A percentile compares a stretch with the other conserved stretches of the same genome.
These are phyloP conservation scores for Euglossa dilemma DNA, from an alignment of 1,140 invertebrate species.

Conservation along the genomic window DNA sequence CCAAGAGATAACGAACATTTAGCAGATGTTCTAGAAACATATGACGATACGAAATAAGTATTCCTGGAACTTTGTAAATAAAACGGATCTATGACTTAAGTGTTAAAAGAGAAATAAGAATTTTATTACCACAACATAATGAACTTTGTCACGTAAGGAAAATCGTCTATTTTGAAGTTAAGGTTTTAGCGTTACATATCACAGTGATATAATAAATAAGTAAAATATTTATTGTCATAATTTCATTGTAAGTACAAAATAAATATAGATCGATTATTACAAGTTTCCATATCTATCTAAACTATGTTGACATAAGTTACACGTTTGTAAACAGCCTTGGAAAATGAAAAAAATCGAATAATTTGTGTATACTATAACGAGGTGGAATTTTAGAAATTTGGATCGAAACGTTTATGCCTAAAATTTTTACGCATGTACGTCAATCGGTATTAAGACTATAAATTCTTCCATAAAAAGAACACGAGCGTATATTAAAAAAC, in stretches of 20 bases:
- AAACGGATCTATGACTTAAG: not conserved
- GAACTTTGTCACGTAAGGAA: not conserved
- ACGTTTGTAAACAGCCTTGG: constrained; percentile 26
- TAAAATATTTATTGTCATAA: constrained; percentile 67
- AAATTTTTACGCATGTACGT: not conserved
- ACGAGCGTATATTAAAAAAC: constrained; percentile 18
- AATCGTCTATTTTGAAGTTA: constrained; percentile 34
- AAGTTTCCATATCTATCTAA: constrained; percentile 48
- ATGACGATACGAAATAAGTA: constrained; percentile 87
- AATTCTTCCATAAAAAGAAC: constrained; percentile 10
- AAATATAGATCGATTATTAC: constrained; percentile 69
- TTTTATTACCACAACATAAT: constrained; percentile 15
- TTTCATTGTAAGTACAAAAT: constrained; percentile 74
- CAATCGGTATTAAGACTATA: not conserved
- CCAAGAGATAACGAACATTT: constrained; percentile 94
- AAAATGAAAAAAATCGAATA: not conserved
- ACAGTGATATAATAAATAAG: constrained; percentile 58
- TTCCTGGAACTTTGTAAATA: constrained; percentile 1
- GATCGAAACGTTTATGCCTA: not conserved
- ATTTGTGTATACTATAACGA: not conserved
- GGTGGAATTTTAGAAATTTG: constrained; percentile 4
- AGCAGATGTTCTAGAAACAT: constrained; percentile 91
- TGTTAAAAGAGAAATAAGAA: not conserved
- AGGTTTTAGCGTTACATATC: constrained; percentile 28
- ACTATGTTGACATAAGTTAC: constrained; percentile 14